Evolutionary conservation across 2,888 invertebrate species (phyloP).

Genomic region (Coelopa pilipes): DNA sequence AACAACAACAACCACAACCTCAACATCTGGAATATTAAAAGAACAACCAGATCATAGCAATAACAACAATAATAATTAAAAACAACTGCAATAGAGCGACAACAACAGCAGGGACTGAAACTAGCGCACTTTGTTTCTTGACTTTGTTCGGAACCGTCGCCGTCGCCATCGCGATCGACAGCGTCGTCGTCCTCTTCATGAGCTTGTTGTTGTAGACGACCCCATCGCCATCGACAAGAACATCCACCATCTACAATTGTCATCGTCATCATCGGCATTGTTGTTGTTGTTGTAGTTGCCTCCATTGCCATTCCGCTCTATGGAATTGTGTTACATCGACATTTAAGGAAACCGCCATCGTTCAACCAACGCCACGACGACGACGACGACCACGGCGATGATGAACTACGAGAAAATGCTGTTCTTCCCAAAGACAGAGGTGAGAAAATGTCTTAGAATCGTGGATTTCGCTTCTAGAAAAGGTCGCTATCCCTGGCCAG

Average conservation of each 20-base stretch:
- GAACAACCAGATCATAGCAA: conserved; percentile 10
- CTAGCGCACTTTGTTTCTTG: conserved; percentile 30
- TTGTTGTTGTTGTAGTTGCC: conserved; percentile 9
- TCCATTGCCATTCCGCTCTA: not conserved
- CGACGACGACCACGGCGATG: not conserved
- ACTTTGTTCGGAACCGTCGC: not conserved
- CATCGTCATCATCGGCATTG: not conserved
- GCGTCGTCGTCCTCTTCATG: too few relatives aligned
- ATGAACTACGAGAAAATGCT: conserved; percentile 36
- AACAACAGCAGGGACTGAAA: conserved; percentile 8
- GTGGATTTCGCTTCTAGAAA: too few relatives aligned
- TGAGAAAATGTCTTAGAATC: conserved; percentile 4
- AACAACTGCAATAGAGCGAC: conserved; percentile 1
- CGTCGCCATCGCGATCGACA: not conserved
- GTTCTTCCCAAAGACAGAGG: conserved; percentile 32
- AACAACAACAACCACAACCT: not conserved
- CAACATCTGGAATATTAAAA: conserved; percentile 1
- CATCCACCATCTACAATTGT: too few relatives aligned
- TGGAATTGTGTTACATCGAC: conserved; percentile 33
- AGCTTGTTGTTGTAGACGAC: not conserved
- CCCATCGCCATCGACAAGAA: not conserved
- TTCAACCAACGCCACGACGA: not conserved
- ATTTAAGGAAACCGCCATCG: conserved; percentile 13
- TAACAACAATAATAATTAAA: not conserved
- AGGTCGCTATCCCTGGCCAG: too few relatives aligned